phyloP scores from a whole-genome alignment of 2,797 vertebrate genomes.

The Perodicticus potto region DNA sequence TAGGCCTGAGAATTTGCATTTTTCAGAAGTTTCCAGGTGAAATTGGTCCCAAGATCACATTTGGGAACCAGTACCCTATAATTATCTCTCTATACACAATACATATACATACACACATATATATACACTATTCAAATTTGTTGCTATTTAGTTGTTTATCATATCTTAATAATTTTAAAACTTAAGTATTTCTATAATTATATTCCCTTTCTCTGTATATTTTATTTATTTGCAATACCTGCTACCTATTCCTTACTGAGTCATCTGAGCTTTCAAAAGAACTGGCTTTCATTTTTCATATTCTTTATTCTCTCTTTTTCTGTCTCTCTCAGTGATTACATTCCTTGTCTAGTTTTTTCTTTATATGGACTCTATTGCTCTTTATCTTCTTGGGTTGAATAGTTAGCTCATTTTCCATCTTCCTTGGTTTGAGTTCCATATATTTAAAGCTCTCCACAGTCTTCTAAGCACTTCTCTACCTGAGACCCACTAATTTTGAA shows the following conservation, averaged over 20 bases:
- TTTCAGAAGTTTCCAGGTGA: not conserved
- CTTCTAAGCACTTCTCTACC: not conserved
- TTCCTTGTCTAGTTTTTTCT: not conserved
- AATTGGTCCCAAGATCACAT: not conserved
- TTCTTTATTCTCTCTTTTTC: not conserved
- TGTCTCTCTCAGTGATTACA: not conserved
- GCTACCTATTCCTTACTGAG: not conserved
- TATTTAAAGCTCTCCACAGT: not conserved
- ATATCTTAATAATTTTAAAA: not conserved
- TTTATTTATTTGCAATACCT: constrained; percentile 4
- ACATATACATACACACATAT: not conserved
- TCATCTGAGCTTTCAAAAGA: not conserved
- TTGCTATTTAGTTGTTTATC: not conserved
- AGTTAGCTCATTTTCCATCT: not conserved
- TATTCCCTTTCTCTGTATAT: not conserved
- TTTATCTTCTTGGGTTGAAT: not conserved
- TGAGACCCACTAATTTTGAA: not conserved
- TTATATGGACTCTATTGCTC: not conserved
- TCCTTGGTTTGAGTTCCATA: not conserved
- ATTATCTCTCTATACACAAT: not conserved
- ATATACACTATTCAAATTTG: not conserved
- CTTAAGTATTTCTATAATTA: not conserved
- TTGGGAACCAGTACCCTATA: not conserved
- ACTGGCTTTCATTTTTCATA: not conserved
- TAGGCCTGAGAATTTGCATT: not conserved